These are phyloP conservation scores for Agrochola litura DNA, from an alignment of 2,888 invertebrate species.

Conservation along the genomic window DNA sequence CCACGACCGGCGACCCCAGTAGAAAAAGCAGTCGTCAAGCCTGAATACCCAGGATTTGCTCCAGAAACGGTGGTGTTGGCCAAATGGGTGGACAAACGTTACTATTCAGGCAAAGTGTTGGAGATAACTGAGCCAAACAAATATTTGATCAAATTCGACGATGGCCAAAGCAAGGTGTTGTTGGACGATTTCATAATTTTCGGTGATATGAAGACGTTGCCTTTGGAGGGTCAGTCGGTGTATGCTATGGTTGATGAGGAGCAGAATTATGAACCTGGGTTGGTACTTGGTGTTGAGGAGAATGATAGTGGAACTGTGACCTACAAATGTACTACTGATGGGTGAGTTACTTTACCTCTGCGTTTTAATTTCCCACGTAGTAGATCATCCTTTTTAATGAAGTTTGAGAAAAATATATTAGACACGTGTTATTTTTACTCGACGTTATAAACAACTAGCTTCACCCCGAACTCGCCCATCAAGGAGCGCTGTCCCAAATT, in stretches of 20 bases:
- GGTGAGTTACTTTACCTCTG: constrained; percentile 74
- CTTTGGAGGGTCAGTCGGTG: constrained; percentile 89
- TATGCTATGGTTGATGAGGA: constrained; percentile 90
- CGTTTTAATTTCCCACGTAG: background rate
- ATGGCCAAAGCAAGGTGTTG: constrained; percentile 90
- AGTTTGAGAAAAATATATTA: too few species aligned
- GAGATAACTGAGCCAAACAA: constrained; percentile 91
- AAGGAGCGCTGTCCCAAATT: too few species aligned
- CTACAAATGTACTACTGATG: constrained; percentile 88
- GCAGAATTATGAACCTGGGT: constrained; percentile 89
- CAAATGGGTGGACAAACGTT: constrained; percentile 93
- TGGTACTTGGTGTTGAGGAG: constrained; percentile 86
- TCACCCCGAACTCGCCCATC: too few species aligned
- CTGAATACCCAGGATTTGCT: constrained; percentile 82
- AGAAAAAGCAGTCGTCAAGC: constrained; percentile 79
- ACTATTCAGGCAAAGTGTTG: constrained; percentile 91
- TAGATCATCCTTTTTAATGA: background rate
- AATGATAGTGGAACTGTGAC: constrained; percentile 85
- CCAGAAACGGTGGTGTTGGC: constrained; percentile 91
- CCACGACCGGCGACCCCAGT: constrained; percentile 87
- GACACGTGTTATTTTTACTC: too few species aligned
- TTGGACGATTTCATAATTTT: constrained; percentile 92
- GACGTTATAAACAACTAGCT: too few species aligned
- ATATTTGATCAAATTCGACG: constrained; percentile 92
- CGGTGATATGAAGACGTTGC: constrained; percentile 87